Conservation (phyloP, 1,140 invertebrate genomes). For the Hylaeus volcanicus region DNA sequence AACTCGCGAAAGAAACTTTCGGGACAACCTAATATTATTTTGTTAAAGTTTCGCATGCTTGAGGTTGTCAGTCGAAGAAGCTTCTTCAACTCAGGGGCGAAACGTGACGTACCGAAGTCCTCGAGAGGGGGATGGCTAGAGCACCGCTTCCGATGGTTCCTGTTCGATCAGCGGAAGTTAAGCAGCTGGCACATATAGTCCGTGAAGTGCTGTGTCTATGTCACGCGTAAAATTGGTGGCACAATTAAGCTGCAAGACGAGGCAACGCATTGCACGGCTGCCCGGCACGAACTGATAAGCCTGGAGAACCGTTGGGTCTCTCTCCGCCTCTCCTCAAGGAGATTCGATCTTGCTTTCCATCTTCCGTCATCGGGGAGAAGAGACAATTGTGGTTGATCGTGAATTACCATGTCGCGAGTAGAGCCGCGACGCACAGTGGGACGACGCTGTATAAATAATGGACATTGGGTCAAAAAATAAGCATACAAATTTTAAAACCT, state of each 20-base stretch:
- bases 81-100: not conserved
- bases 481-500: too few relatives aligned
- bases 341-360: conserved; percentile 57
- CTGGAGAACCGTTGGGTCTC: conserved; percentile 31
- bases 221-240: conserved; percentile 19
- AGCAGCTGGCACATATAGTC: not conserved
- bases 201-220: conserved; percentile 8
- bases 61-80: not conserved
- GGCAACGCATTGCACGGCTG: conserved; percentile 64
- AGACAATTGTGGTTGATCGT: conserved; percentile 26
- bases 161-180: conserved; percentile 26
- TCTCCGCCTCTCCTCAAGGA: conserved; percentile 56
- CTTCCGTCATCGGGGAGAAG: conserved; percentile 39
- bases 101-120: conserved; percentile 13
- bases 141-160: not conserved
- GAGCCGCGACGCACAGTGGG: not conserved
- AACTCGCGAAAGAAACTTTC: too few relatives aligned
- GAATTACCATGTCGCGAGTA: not conserved
- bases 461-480: too few relatives aligned
- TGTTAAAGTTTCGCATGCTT: not conserved
- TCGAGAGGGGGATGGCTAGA: not conserved
- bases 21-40: not conserved
- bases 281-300: conserved; percentile 65
- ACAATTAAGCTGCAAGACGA: conserved; percentile 39
- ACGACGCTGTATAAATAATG: too few relatives aligned